A percentile compares a stretch with the other conserved stretches of the same genome.
Evolutionary conservation across 2,113 vertebrate genomes (phyloP).

Genomic region (Ibidorhyncha struthersii): DNA sequence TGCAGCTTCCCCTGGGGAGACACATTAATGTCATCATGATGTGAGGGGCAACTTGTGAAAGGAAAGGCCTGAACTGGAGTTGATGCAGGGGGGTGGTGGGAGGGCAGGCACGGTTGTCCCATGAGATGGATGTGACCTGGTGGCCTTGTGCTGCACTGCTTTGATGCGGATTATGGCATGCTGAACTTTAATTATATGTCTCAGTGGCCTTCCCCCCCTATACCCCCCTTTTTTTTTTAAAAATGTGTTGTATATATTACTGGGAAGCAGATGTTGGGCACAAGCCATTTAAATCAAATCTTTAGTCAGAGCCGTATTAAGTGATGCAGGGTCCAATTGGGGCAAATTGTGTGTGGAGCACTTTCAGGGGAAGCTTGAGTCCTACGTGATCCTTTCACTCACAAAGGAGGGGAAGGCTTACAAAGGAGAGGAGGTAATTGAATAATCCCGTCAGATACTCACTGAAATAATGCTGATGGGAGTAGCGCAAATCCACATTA

Average conservation of each 20-base stretch:
- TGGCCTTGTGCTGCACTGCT: background rate
- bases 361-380: background rate
- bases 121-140: background rate
- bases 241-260: background rate
- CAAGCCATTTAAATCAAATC: constrained; percentile 32
- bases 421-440: background rate
- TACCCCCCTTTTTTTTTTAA: background rate
- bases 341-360: constrained; percentile 13
- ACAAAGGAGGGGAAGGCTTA: background rate
- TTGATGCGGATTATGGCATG: background rate
- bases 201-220: background rate
- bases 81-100: background rate
- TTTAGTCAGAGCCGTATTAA: background rate
- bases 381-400: background rate
- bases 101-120: background rate
- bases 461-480: background rate
- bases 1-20: background rate
- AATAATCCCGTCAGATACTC: background rate
- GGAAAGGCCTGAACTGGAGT: background rate
- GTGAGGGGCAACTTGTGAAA: background rate
- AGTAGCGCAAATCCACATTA: background rate
- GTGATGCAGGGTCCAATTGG: background rate
- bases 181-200: background rate
- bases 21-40: background rate
- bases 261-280: constrained; percentile 6